Conservation (phyloP, 2,797 vertebrate species). For the Pipistrellus kuhlii region DNA sequence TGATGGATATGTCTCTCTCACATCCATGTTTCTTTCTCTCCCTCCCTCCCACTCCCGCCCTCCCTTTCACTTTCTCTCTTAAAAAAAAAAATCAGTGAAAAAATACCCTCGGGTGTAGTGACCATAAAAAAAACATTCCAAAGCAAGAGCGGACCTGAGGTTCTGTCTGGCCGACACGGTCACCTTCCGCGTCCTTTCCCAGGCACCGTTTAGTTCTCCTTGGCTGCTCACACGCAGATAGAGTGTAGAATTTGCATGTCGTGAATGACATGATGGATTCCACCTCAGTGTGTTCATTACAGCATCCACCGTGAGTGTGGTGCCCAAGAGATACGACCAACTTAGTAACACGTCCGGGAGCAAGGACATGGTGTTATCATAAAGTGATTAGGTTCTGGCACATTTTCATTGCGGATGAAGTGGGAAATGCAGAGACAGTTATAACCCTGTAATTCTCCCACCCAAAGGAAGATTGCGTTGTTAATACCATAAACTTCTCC, state of each 20-base stretch:
- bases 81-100: background rate
- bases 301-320: background rate
- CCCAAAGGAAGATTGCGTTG: too few species aligned
- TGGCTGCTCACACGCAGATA: rapidly evolving
- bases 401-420: background rate
- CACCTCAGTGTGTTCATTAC: rapidly evolving
- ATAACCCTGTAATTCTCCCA: background rate
- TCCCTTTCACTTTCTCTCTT: background rate
- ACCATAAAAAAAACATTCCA: too few species aligned
- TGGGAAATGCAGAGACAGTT: background rate
- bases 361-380: rapidly evolving
- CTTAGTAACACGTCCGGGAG: background rate
- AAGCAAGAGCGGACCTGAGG: too few species aligned
- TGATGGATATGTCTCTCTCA: background rate
- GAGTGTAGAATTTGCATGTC: background rate
- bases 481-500: rapidly evolving
- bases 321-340: rapidly evolving
- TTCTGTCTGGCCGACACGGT: background rate
- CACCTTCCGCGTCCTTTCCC: rapidly evolving
- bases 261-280: background rate
- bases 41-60: too few species aligned
- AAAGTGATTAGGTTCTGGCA: background rate
- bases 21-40: background rate
- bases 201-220: background rate
- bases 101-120: too few species aligned